Base-by-base conservation (phyloP, 2,797 vertebrate species). In the Hydrophis major region DNA sequence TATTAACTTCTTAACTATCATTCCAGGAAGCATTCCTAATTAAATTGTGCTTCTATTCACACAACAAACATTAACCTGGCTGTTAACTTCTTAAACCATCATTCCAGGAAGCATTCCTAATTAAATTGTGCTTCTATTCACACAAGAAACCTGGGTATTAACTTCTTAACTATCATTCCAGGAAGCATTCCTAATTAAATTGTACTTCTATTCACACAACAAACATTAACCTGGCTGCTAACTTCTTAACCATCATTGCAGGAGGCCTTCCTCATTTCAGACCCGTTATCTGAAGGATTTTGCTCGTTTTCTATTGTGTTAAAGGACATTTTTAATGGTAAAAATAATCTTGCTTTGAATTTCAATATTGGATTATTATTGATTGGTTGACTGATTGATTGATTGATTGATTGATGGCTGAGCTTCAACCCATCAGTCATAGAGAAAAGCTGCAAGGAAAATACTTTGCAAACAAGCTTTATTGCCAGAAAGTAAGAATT, bases 381-480 rank as follows among this genome's bases (percentile, higher is more conserved):
- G 12, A 69, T 14, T 6, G 66, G 22, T 10, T 7, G 32, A 20
- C 37, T 8, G 69, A 10, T 37, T 4, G 69, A 10, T 22, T 10
- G 69, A 32, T 32, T 50, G 50, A 50, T 50, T 50, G 50, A 50
- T 50, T 50, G 50, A 50, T 50, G 50, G 50, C 50, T 42, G 69
- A 69, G 66, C 66, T 32, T 69, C 32, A 69, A 69, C 66, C 66
- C 11, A 32, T 69, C 66, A 32, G 14, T 32, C n/a, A 22, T 25
- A 87, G 25, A 86, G 16, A n/a, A 20, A 74, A 59, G 53, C n/a
- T 14, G 47, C 28, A 97, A 94, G 95, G 92, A 92, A 95, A 94
- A 96, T 94, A 37, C 27, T 97, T 98, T 98, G 97, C 98, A 98
- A 98, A 95, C 96, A 98, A 96, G 97, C 97, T 98, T 99, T 99